These are phyloP conservation scores for Sula dactylatra DNA, from an alignment of 2,113 vertebrate genomes.

Conservation along the genomic window DNA sequence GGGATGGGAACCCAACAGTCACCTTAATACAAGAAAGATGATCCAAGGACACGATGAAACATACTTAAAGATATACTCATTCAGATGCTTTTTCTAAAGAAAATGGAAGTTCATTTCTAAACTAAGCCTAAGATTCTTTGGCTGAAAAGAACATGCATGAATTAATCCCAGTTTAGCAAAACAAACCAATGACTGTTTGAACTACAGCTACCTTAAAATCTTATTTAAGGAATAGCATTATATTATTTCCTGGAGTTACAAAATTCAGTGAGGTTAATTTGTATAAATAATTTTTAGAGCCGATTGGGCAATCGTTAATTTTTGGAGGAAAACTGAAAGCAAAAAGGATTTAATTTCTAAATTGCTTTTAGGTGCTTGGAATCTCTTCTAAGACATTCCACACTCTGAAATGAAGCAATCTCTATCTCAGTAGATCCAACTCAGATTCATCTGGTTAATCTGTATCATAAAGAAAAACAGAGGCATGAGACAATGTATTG, in stretches of 20 bases:
- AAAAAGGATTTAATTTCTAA: neutral
- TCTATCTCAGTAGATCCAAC: neutral
- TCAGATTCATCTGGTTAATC: neutral
- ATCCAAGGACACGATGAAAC: neutral
- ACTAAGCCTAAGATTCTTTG: neutral
- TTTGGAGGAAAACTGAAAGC: neutral
- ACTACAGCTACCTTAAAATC: neutral
- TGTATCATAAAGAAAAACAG: neutral
- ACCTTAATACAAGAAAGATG: neutral
- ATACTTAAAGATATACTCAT: neutral
- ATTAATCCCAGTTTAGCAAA: neutral
- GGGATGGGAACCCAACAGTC: neutral
- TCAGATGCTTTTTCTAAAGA: neutral
- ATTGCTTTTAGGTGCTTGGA: neutral
- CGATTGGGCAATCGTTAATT: neutral
- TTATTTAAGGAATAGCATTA: neutral
- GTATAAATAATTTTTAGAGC: neutral
- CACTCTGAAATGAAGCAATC: neutral
- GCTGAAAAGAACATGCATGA: neutral
- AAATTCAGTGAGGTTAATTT: neutral
- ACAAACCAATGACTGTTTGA: neutral
- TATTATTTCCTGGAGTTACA: neutral
- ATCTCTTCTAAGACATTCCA: neutral
- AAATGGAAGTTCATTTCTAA: neutral
- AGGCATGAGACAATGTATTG: neutral